Conservation (phyloP, 2,888 invertebrate species). For the Pelosia muscerda region DNA sequence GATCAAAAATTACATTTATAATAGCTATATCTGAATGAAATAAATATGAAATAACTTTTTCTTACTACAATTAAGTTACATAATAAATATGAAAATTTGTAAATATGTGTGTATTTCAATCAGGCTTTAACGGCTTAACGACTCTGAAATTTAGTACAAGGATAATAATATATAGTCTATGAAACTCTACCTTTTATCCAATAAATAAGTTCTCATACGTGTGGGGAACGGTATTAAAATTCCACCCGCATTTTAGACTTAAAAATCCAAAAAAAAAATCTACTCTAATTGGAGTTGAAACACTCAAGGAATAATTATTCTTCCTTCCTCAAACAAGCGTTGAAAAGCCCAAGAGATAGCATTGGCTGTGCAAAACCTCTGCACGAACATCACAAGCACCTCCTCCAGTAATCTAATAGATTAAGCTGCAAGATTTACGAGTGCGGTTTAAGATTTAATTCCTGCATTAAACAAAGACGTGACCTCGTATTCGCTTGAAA, state of each 20-base stretch:
- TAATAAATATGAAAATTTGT: too few relatives aligned
- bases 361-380: neutral
- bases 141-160: too few relatives aligned
- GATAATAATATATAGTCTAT: too few relatives aligned
- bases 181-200: too few relatives aligned
- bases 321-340: neutral
- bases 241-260: neutral
- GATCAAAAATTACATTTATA: too few relatives aligned
- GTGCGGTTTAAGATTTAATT: slow-evolving; percentile 43
- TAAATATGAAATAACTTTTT: too few relatives aligned
- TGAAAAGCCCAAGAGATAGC: neutral
- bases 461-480: slow-evolving; percentile 39
- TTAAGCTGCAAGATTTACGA: slow-evolving; percentile 44
- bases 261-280: neutral
- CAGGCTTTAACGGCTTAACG: too few relatives aligned
- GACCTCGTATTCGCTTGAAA: slow-evolving; percentile 13
- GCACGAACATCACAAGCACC: neutral
- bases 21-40: too few relatives aligned
- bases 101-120: too few relatives aligned
- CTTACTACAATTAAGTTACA: too few relatives aligned
- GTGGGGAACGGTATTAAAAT: neutral
- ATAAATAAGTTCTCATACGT: too few relatives aligned
- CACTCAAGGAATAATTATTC: neutral
- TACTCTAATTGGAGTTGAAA: neutral
- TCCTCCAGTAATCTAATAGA: slow-evolving; percentile 34